Evolutionary conservation across 2,888 invertebrate genomes (phyloP), one percentile per base, ranked within the genome.

Genomic region (Elysia crispata): DNA sequence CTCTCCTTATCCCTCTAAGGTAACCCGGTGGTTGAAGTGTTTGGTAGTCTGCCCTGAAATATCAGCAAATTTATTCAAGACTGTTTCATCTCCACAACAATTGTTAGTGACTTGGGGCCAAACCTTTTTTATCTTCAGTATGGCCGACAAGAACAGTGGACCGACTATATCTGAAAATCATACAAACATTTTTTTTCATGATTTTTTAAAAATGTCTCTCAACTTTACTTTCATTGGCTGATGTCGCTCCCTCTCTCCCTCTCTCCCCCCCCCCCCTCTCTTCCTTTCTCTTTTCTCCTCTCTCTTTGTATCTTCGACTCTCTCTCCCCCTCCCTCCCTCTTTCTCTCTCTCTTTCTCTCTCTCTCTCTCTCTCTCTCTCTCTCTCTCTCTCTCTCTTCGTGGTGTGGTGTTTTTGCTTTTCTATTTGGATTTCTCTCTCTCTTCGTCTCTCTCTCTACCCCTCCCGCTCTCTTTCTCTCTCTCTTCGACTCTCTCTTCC

Each of bases 251-350:
- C 25, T 60, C 57, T 57, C 49, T 54, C 60, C 60, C 49, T 54
- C 62, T 66, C 25, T 66, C 57, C n/a, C 76, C 41, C 15, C 31
- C 66, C 33, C 57, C n/a, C 76, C 18, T 23, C 64, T 76, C 18
- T 64, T 49, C 33, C 23, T 66, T 25, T 76, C 57, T 64, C 8
- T 49, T 28, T 18, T 23, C 49, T 1, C 66, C 76, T 18, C 18
- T 41, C 49, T 60, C 18, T 60, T 30, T 75, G n/a, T 57, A 1
- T 60, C 57, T 60, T 25, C 18, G 28, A 18, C 57, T 60, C 57
- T 60, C 18, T 31, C 57, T 49, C 28, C 57, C 33, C n/a, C n/a
- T 18, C 30, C 49, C 33, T 20, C 33, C 15, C 30, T 28, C 6
- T 54, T 54, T 25, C 25, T 28, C 33, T 33, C 31, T 67, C 62